phyloP scores from a whole-genome alignment of 2,113 vertebrate genomes.

The Agapornis roseicollis region DNA sequence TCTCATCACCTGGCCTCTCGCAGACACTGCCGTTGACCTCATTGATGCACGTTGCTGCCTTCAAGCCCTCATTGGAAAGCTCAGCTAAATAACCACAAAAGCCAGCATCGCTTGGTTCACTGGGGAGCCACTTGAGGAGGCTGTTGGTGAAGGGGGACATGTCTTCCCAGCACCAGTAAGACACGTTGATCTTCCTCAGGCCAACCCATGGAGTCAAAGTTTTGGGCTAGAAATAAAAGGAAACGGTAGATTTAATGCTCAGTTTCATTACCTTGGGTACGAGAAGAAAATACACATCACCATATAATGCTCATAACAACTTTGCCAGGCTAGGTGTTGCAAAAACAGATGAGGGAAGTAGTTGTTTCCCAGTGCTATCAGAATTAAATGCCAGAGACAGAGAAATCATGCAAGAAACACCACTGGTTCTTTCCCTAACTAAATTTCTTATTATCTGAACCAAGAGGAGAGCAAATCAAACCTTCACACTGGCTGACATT shows the following conservation, averaged over 20 bases:
- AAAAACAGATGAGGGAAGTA: neutral
- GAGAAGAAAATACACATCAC: neutral
- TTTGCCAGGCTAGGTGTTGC: neutral
- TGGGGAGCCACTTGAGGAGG: conserved; percentile 87
- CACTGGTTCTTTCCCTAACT: neutral
- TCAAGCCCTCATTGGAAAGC: conserved; percentile 81
- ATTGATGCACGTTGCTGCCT: conserved; percentile 91
- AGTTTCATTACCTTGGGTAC: neutral
- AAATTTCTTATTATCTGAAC: neutral
- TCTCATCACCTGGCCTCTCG: conserved; percentile 84
- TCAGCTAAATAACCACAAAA: conserved; percentile 95
- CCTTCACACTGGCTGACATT: neutral
- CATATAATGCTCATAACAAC: too few species aligned
- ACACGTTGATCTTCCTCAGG: conserved; percentile 94
- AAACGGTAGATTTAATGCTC: neutral
- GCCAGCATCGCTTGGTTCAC: conserved; percentile 91
- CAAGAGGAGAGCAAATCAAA: neutral
- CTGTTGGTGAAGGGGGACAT: conserved; percentile 98
- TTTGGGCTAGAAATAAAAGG: conserved; percentile 76
- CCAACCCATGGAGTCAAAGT: conserved; percentile 94
- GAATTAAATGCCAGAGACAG: neutral
- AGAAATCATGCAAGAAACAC: neutral
- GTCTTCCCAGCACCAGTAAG: conserved; percentile 99
- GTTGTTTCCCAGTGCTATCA: neutral
- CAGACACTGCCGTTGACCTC: conserved; percentile 89